Base-by-base conservation (phyloP, 2,113 vertebrate species). In the Ancistrus triradiatus region DNA sequence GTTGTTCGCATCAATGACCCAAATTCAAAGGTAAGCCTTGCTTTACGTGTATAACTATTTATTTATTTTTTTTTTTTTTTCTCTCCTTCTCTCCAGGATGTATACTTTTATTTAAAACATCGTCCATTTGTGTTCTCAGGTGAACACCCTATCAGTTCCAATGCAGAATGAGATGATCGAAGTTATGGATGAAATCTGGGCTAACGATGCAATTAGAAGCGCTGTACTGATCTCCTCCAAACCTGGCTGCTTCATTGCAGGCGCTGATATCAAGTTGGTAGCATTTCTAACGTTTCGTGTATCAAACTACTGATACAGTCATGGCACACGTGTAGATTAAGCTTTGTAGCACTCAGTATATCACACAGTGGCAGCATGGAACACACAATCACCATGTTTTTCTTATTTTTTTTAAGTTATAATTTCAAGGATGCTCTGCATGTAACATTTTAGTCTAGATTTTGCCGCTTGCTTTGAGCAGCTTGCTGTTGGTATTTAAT, bases 191-290 rank as follows among this genome's bases (percentile, higher is more conserved):
- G 94, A 99, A 78, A 77, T 98, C 62, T 97, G 90, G 94, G 79
- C 84, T 37, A 90, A 91, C 6, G 76, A 90, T 56, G 81, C 84
- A 0, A 68, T 98, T 59, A 84, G 49, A 59, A 93, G 94, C 4
- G 91, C 88, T 0, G 92, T 99, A 38, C 88, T 98, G 50, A 97
- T 98, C 80, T 99, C 95, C 8, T 79, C 91, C 9, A 99, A 98
- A 73, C 94, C 92, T 0, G 95, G 95, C 65, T 92, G 90, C 51
- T 99, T 99, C 80, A 92, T 99, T 13, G 93, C 94, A 51, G 96
- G 96, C 51, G 96, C 96, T 0, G 96, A 99, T 56, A 88, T 99
- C 42, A 91, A 92, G 95, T 98, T 76, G 91, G 91, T 83, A 1
- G 18, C 2, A 9, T 15, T 10, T 18, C 60, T 6, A n/a, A 10